Percentiles rank a stretch among this genome's conserved stretches.
phyloP scores from a whole-genome alignment of 1,140 invertebrate species.

The Bombus picipes region DNA sequence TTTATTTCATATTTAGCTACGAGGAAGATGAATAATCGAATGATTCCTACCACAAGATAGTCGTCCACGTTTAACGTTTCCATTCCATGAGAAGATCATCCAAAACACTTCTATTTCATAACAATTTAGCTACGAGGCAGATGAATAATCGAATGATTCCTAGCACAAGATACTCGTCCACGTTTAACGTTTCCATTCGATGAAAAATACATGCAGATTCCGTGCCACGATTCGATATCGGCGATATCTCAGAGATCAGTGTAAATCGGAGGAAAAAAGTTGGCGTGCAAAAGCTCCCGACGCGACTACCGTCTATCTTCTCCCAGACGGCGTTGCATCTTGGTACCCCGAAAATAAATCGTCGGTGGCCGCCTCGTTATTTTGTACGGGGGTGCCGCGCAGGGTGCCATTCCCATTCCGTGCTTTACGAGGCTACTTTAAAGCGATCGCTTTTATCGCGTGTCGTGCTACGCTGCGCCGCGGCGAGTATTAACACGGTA shows the following conservation, averaged over 20 bases:
- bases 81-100: too few relatives aligned
- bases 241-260: background rate
- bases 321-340: too few relatives aligned
- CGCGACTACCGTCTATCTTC: constrained; percentile 1
- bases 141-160: too few relatives aligned
- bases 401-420: background rate
- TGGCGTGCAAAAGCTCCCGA: background rate
- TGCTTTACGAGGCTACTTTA: constrained; percentile 53
- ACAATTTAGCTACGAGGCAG: too few relatives aligned
- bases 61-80: too few relatives aligned
- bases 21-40: too few relatives aligned
- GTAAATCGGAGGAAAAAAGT: background rate
- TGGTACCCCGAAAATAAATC: constrained; percentile 43
- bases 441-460: constrained; percentile 54
- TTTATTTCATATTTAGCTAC: too few relatives aligned
- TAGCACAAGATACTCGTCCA: too few relatives aligned
- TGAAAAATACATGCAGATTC: background rate
- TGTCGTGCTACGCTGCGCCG: constrained; percentile 11
- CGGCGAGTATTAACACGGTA: constrained; percentile 54
- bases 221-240: background rate
- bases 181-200: too few relatives aligned
- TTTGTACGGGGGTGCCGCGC: constrained; percentile 1
- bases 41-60: too few relatives aligned
- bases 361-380: constrained; percentile 29
- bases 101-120: too few relatives aligned